Evolutionary conservation across 1,140 invertebrate genomes (phyloP), one percentile per base, ranked within the genome.

Genomic region (Oedothorax gibbosus): DNA sequence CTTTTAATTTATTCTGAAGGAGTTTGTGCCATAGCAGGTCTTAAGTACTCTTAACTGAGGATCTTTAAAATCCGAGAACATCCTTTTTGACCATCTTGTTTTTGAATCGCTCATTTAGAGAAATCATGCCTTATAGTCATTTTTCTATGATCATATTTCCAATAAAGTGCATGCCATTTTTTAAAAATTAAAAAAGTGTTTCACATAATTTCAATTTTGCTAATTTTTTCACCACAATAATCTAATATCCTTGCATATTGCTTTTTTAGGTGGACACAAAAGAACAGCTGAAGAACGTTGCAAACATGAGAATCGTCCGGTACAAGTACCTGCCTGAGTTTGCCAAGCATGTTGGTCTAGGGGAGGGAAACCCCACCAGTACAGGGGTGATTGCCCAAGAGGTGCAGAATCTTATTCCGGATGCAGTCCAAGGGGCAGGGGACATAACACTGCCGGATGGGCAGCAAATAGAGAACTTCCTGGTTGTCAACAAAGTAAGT

Each of bases 351-450:
- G 95, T 95, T 8, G 96, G 96, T 0, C 89, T 99, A 4, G 92
- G 93, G n/a, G 90, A 91, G 84, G 87, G 92, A 88, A 77, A 50
- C 49, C 51, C 90, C 0, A 86, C 88, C 14, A 96, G 97, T 88
- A 98, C 96, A 0, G 97, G 97, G 0, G 95, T 99, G 0, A 95
- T 99, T 69, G 98, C 98, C 0, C 98, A 99, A 90, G 97, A 99
- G 89, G 93, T 99, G 0, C 93, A 95, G 68, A 92, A 94, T 87
- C 94, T 99, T 14, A 89, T 99, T 62, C 98, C 98, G 0, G 98
- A 99, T 88, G 98, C 98, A 12, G 98, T 99, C 0, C 93, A 95
- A 87, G 95, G 96, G 86, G 95, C 96, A 9, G 97, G 97, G 0
- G 95, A 97, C 89, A 93, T 99, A 56, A 92, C 95, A 5, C 91